phyloP scores from a whole-genome alignment of 2,888 invertebrate species.

The Plutella xylostella region DNA sequence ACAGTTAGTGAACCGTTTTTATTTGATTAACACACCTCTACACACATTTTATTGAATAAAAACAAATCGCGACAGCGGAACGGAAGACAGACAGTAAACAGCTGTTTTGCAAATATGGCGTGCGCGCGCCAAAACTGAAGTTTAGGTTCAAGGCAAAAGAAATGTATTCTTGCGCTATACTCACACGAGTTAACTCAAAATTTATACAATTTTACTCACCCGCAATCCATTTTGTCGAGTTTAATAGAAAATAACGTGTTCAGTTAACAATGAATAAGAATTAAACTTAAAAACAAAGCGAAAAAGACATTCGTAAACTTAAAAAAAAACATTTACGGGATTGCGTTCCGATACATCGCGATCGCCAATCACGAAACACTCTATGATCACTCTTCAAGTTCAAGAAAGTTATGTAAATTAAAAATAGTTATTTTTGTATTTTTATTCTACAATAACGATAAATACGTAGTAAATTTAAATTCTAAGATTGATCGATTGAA shows the following conservation, averaged over 20 bases:
- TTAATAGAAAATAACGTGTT: not conserved
- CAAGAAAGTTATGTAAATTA: too few relatives aligned
- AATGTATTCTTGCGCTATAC: not conserved
- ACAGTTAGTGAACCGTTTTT: conserved; percentile 32
- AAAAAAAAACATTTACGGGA: too few relatives aligned
- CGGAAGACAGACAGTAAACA: conserved; percentile 41
- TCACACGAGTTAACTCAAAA: too few relatives aligned
- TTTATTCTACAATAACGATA: too few relatives aligned
- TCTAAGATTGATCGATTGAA: too few relatives aligned
- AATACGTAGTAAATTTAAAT: too few relatives aligned
- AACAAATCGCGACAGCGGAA: conserved; percentile 43
- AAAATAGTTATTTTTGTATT: too few relatives aligned
- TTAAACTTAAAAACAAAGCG: not conserved
- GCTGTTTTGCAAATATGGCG: conserved; percentile 63
- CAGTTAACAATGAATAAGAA: not conserved
- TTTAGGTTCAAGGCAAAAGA: conserved; percentile 13
- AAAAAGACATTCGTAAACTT: not conserved
- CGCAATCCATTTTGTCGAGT: conserved; percentile 29
- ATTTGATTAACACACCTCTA: conserved; percentile 19
- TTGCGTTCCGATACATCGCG: too few relatives aligned
- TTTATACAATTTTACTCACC: conserved; percentile 31
- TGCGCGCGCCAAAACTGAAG: conserved; percentile 61
- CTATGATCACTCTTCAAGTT: too few relatives aligned
- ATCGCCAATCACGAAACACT: too few relatives aligned
- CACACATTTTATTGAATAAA: conserved; percentile 36